Evolutionary conservation across 2,888 invertebrate genomes (phyloP), one percentile per base, ranked within the genome.

Genomic region (Carpatolechia fugitivella): DNA sequence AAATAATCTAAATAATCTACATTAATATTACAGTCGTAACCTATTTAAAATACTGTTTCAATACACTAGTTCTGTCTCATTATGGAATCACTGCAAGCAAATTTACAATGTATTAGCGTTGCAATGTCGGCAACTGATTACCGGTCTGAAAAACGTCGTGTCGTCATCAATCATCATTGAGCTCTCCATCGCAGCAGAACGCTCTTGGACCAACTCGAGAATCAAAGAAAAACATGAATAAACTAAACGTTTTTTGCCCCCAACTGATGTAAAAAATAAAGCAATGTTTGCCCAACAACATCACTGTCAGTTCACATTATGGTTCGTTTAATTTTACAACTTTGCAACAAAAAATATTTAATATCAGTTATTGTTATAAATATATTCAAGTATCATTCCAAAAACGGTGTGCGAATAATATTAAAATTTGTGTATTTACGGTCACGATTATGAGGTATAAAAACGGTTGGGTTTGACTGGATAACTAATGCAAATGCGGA

Each of bases 401-500:
- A 64, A 69, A 67, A 64, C 62, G 66, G 59, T 67, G 58, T 64
- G 63, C 65, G 63, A 66, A 70, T 67, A 67, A 65, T 69, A 68
- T 70, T 24, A 50, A 56, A 52, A 40, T 57, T 61, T 59, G 63
- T 61, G 63, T 74, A 70, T 77, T 76, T 75, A 78, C 64, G 65
- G 62, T 60, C 58, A 58, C 66, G 61, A 66, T n/a, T 78, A 58
- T 64, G 69, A 58, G 65, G 64, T 67, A 72, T 70, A 72, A 74
- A 72, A 70, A 69, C 62, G 65, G 65, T 61, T 66, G 62, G 63
- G 68, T 69, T 64, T 67, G 60, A 62, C 50, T 60, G 65, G 64
- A 69, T 69, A 75, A 77, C 72, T 76, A 74, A 84, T 81, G 78
- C 74, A 78, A 79, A 78, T 76, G 73, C 69, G 70, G 71, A 76